Evolutionary conservation across 2,113 vertebrate species (phyloP), one percentile per base, ranked within the genome.

Genomic region (Abramis brama): DNA sequence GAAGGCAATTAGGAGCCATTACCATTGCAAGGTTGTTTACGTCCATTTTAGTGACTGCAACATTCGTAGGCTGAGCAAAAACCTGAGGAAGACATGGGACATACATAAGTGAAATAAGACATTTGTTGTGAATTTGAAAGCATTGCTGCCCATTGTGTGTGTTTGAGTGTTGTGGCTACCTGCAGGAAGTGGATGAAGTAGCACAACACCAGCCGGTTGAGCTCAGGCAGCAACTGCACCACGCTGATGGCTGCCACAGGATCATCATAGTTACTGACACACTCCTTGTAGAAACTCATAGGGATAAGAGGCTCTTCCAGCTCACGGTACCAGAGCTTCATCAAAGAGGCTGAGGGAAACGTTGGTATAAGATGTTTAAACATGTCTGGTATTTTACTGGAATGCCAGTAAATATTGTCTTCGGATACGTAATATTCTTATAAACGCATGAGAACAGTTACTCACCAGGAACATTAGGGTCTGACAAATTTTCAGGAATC

Each of bases 11-110:
- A 82, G 97, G 97, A 7, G 97, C 97, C 97, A 97, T 97, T 84
- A 97, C 97, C 97, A 97, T 97, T 87, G 97, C 96, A 90, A 97
- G 91, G 93, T 97, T 97, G 91, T 97, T 97, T 86, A 97, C 97
- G 33, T 97, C 97, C 97, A 97, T 97, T 92, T 97, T 97, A 6
- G 97, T 97, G 77, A 96, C 94, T 7, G 96, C 95, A 83, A 97
- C 97, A 1, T 97, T 97, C 21, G 94, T 92, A 0, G 97, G 97
- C 91, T 97, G 97, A 86, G 96, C 96, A 85, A 97, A 97, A 62
- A 97, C 95, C 97, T 97, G 88, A 36, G 79, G 66, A 80, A 36
- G 45, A 47, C 19, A 45, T n/a, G 10, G 4, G 23, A 70, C 45
- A 82, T 19, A 11, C 6, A 5, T 79, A 19, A 81, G 15, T 45